phyloP scores from a whole-genome alignment of 2,113 vertebrate genomes.

The Lophura nycthemera region DNA sequence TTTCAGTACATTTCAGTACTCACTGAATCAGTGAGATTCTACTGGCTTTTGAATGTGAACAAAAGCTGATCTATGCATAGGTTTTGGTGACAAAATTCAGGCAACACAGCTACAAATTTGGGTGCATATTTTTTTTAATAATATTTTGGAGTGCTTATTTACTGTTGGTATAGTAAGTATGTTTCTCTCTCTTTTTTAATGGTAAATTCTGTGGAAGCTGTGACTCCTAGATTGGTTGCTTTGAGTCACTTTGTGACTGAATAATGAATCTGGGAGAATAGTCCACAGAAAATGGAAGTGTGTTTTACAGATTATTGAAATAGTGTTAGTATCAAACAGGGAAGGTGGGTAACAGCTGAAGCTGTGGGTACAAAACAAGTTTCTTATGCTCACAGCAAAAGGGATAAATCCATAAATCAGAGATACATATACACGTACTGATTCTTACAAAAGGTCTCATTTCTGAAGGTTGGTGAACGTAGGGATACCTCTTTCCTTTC shows the following conservation, averaged over 20 bases:
- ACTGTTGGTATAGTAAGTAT: neutral
- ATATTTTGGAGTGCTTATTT: neutral
- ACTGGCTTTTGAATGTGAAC: neutral
- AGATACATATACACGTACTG: accelerated
- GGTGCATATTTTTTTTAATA: neutral
- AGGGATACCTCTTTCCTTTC: neutral
- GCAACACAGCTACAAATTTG: neutral
- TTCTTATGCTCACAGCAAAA: neutral
- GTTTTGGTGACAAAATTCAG: neutral
- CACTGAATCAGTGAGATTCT: neutral
- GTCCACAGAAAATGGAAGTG: neutral
- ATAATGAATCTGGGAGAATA: neutral
- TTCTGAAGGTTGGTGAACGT: neutral
- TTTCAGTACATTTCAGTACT: slow-evolving; percentile 44
- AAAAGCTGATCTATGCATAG: neutral
- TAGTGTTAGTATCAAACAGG: neutral
- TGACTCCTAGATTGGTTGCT: neutral
- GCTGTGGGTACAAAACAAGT: neutral
- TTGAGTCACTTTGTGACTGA: neutral
- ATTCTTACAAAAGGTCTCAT: neutral
- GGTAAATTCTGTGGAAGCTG: neutral
- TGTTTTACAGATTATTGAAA: neutral
- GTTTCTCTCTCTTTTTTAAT: neutral
- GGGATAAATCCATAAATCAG: neutral
- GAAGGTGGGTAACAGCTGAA: neutral